A percentile compares a stretch with the other conserved stretches of the same genome.
These are phyloP conservation scores for Drosophila novamexicana DNA, from an alignment of 1,140 invertebrate species.

Conservation along the genomic window DNA sequence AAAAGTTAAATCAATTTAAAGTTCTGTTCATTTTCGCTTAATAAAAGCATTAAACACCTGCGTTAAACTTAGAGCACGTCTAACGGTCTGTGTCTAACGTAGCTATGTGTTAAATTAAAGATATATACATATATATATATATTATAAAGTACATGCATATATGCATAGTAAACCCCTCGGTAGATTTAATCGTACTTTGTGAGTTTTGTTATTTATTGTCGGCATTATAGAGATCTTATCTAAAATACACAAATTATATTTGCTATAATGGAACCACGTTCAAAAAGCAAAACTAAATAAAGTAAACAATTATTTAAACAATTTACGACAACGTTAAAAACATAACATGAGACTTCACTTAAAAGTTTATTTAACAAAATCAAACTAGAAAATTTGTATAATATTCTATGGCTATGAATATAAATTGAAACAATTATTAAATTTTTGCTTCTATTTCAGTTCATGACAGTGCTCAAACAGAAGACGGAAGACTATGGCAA, in stretches of 20 bases:
- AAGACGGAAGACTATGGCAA: neutral
- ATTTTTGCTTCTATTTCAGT: too few species aligned
- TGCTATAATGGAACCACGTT: constrained; percentile 74
- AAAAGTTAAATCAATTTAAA: constrained; percentile 26
- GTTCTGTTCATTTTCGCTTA: constrained; percentile 26
- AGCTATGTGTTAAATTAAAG: neutral
- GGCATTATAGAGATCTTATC: constrained; percentile 75
- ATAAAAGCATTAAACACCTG: constrained; percentile 24
- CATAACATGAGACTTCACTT: neutral
- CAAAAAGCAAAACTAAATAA: constrained; percentile 77
- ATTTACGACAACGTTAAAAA: neutral
- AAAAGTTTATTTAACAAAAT: neutral
- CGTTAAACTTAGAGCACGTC: constrained; percentile 48
- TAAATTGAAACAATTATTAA: too few species aligned
- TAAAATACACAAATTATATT: constrained; percentile 77
- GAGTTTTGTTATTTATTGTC: constrained; percentile 83
- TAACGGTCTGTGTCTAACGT: constrained; percentile 57
- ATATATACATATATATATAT: constrained; percentile 20
- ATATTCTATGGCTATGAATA: too few species aligned
- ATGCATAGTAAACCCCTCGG: constrained; percentile 47
- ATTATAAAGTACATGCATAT: constrained; percentile 27
- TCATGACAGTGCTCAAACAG: too few species aligned
- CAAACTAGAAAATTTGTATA: too few species aligned
- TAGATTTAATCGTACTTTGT: constrained; percentile 77
- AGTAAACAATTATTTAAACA: constrained; percentile 66